These are phyloP conservation scores for Amazona vittata DNA, from an alignment of 2,113 vertebrate species.

Conservation along the genomic window DNA sequence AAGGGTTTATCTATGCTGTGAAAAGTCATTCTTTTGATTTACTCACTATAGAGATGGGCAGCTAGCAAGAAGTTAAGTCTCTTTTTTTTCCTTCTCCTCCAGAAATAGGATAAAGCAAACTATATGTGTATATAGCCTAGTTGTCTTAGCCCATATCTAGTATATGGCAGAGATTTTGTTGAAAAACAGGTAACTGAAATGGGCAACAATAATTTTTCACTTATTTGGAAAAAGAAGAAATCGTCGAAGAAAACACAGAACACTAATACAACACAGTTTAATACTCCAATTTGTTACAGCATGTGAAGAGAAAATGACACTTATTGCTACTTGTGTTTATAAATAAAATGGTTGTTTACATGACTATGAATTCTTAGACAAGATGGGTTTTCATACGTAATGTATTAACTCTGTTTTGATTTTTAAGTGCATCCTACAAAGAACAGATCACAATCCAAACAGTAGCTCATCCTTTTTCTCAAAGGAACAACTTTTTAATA, in stretches of 20 bases:
- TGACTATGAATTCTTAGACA: not conserved
- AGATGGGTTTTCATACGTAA: not conserved
- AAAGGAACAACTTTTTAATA: not conserved
- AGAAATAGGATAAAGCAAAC: not conserved
- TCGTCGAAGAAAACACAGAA: not conserved
- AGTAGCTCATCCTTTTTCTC: not conserved
- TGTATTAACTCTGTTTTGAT: too few species aligned
- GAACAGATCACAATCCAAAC: not conserved
- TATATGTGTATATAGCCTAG: accelerated
- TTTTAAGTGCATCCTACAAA: not conserved
- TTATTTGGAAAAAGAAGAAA: not conserved
- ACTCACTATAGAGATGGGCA: not conserved
- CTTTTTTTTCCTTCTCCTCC: not conserved
- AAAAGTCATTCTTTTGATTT: not conserved
- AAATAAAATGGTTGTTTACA: not conserved
- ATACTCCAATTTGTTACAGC: not conserved
- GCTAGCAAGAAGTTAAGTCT: not conserved
- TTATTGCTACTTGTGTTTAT: not conserved
- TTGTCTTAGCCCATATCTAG: not conserved
- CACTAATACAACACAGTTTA: not conserved
- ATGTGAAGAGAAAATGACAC: not conserved
- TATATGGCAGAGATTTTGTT: not conserved
- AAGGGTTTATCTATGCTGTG: not conserved
- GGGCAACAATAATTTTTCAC: not conserved
- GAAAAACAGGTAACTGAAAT: not conserved